A percentile compares a stretch with the other conserved stretches of the same genome.
These are phyloP conservation scores for Apotomis betuletana DNA, from an alignment of 2,888 invertebrate genomes.

Conservation along the genomic window DNA sequence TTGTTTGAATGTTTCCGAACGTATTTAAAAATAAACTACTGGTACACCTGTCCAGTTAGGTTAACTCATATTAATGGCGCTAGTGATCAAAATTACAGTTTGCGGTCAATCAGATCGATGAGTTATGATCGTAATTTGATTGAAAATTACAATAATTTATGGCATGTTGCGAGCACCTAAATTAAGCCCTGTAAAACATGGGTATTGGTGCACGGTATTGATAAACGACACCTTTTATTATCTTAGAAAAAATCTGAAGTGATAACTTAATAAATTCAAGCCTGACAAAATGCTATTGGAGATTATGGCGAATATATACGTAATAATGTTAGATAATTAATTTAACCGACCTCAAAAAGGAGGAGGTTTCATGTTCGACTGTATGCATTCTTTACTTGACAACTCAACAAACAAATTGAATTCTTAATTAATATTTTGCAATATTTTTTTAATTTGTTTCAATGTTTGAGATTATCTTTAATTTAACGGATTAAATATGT, in stretches of 20 bases:
- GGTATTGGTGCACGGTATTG: background rate
- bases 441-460: too few species aligned
- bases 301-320: too few species aligned
- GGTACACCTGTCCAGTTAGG: conserved; percentile 25
- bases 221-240: background rate
- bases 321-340: too few species aligned
- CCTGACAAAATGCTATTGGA: too few species aligned
- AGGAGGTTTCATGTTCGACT: too few species aligned
- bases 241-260: background rate
- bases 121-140: conserved; percentile 38
- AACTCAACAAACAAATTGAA: too few species aligned
- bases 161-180: background rate
- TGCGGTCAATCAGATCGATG: conserved; percentile 29
- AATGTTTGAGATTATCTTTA: too few species aligned
- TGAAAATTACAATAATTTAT: conserved; percentile 36
- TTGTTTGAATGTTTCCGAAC: too few species aligned
- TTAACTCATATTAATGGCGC: conserved; percentile 11
- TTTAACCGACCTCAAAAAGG: too few species aligned
- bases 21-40: conserved; percentile 3
- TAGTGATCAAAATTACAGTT: conserved; percentile 25
- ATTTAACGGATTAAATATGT: too few species aligned
- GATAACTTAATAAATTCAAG: background rate
- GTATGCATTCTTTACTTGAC: too few species aligned
- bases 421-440: too few species aligned
- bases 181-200: conserved; percentile 2